Evolutionary conservation across 2,888 invertebrate genomes (phyloP).

Genomic region (Physocephala rufipes): DNA sequence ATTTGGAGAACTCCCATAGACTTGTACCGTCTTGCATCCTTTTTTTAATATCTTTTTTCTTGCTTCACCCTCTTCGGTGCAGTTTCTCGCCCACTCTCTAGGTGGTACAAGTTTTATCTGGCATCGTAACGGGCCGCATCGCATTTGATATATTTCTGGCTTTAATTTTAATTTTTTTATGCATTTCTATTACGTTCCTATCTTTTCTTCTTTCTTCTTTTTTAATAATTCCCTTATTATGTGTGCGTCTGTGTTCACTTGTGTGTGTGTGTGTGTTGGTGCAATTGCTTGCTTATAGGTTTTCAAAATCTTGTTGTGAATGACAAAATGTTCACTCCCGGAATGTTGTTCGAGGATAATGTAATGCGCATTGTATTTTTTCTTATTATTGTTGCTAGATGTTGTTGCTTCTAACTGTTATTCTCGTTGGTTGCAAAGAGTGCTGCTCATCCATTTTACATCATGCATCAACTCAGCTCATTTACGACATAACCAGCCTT

Average conservation of each 20-base stretch:
- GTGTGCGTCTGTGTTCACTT: constrained; percentile 28
- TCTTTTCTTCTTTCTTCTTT: constrained; percentile 10
- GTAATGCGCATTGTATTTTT: constrained; percentile 10
- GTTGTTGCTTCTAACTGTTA: background rate
- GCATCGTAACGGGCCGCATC: too few species aligned
- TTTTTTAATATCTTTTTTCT: background rate
- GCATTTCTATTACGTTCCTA: constrained; percentile 26
- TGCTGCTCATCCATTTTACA: too few species aligned
- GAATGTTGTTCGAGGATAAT: too few species aligned
- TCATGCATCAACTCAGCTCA: too few species aligned
- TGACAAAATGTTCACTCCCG: constrained; percentile 13
- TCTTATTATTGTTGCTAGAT: constrained; percentile 18
- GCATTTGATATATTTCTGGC: background rate
- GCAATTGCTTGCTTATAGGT: constrained; percentile 21
- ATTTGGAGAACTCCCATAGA: constrained; percentile 20
- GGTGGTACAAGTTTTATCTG: background rate
- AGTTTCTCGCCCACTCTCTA: background rate
- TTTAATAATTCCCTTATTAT: constrained; percentile 19
- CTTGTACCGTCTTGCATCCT: too few species aligned
- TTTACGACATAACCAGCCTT: too few species aligned
- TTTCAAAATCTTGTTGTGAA: constrained; percentile 17
- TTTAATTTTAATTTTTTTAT: constrained; percentile 28
- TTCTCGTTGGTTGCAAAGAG: background rate
- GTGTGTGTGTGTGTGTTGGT: constrained; percentile 11
- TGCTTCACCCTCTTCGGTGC: constrained; percentile 11